A percentile compares a stretch with the other conserved stretches of the same genome.
phyloP scores from a whole-genome alignment of 2,797 vertebrate species.

The Microhierax caerulescens region DNA sequence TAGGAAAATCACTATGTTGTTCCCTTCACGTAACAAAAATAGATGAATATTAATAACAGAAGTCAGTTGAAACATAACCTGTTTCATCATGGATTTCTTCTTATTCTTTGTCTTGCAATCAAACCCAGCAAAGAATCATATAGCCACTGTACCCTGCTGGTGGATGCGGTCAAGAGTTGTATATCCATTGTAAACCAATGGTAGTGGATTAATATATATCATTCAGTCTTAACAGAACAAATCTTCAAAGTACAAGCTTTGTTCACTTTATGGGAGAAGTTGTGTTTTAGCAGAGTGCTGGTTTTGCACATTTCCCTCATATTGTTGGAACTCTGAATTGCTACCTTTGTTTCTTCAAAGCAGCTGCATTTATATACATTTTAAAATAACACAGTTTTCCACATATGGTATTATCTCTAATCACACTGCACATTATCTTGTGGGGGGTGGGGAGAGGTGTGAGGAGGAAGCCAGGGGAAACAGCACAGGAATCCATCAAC shows the following conservation, averaged over 20 bases:
- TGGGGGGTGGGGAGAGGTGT: too few species aligned
- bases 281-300: background rate
- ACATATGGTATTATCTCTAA: background rate
- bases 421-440: background rate
- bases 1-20: background rate
- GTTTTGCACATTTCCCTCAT: background rate
- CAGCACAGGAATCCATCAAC: background rate
- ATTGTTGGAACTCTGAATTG: background rate
- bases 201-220: too few species aligned
- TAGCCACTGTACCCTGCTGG: accelerated
- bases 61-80: background rate
- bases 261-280: accelerated
- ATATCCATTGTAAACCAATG: background rate
- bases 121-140: background rate
- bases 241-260: background rate
- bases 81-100: background rate
- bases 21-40: background rate
- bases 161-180: background rate
- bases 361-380: background rate
- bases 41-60: background rate
- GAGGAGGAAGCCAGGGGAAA: too few species aligned
- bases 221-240: background rate
- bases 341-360: background rate
- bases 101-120: background rate
- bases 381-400: background rate